Evolutionary conservation across 2,113 vertebrate species (phyloP), one percentile per base, ranked within the genome.

Genomic region (Casuarius casuarius): DNA sequence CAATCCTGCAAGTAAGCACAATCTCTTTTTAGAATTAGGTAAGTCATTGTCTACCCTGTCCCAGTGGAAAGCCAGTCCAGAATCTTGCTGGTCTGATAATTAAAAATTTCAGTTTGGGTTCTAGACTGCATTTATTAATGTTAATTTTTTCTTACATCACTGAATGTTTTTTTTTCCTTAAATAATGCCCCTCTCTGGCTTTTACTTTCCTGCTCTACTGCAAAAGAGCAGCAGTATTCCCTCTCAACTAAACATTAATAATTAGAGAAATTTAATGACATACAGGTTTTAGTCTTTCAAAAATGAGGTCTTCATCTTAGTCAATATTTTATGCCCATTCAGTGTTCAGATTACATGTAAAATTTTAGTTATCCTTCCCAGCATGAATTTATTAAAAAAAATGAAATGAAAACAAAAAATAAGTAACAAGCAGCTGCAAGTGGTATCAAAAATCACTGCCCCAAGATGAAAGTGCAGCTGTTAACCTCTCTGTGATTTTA

Each of bases 371-470:
- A 84, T 63, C 29, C 3, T 51, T 10, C 12, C 48, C 19, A 67
- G 51, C 46, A 35, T 11, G 52, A 38, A 63, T 23, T 40, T 58
- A 91, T 3, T 58, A 35, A 29, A 62, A 7, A 56, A 81, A 38
- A 6, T 8, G 15, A 29, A 28, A 5, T 1, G 17, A 17, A 35
- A 68, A n/a, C 9, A 51, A 44, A 51, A 33, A 59, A 4, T n/a
- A 26, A 91, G 63, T 35, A 92, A 91, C 49, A 95, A 93, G 40
- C 54, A 94, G 81, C 46, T 82, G 21, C 62, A 89, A 83, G 15
- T 29, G 48, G 52, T 35, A 93, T 48, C 21, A 90, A 93, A 48
- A 89, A 40, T 46, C 56, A 71, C 68, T 46, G 58, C 40, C 25
- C 25, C 29, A 44, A 19, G 66, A 92, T 78, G 46, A 68, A 67